Conservation (phyloP, 2,888 invertebrate species). For the Nemapogon koenigi region DNA sequence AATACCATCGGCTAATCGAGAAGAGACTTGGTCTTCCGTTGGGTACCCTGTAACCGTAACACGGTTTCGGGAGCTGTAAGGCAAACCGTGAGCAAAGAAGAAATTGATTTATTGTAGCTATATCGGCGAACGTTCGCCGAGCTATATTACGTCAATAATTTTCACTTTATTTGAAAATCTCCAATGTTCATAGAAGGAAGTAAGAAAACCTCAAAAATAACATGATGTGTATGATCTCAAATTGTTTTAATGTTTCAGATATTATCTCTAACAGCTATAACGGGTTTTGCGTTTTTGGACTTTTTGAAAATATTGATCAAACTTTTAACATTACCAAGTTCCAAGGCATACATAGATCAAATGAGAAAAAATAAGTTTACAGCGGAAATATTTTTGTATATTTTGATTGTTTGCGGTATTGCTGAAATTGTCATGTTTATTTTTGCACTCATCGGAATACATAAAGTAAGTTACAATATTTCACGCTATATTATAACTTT, state of each 20-base stretch:
- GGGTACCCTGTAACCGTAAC: no score
- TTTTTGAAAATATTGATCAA: neutral
- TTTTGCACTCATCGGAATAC: conserved; percentile 7
- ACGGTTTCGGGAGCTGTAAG: no score
- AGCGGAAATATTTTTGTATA: neutral
- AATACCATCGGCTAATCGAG: no score
- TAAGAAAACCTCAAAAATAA: no score
- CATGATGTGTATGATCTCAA: no score
- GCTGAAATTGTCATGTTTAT: conserved; percentile 7
- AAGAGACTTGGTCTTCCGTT: no score
- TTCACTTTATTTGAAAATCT: neutral
- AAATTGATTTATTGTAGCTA: no score
- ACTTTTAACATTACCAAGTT: neutral
- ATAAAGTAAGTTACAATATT: conserved; percentile 5
- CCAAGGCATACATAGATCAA: neutral
- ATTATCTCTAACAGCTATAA: neutral
- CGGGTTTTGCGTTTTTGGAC: conserved; percentile 5
- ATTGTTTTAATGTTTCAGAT: conserved; percentile 4
- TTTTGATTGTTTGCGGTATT: neutral
- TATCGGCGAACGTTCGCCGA: no score
- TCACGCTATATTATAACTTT: no score
- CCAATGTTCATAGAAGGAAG: no score
- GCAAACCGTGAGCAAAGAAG: no score
- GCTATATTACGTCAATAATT: no score
- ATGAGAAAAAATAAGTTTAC: conserved; percentile 1